phyloP scores from a whole-genome alignment of 2,797 vertebrate species.

The Cryptoprocta ferox region DNA sequence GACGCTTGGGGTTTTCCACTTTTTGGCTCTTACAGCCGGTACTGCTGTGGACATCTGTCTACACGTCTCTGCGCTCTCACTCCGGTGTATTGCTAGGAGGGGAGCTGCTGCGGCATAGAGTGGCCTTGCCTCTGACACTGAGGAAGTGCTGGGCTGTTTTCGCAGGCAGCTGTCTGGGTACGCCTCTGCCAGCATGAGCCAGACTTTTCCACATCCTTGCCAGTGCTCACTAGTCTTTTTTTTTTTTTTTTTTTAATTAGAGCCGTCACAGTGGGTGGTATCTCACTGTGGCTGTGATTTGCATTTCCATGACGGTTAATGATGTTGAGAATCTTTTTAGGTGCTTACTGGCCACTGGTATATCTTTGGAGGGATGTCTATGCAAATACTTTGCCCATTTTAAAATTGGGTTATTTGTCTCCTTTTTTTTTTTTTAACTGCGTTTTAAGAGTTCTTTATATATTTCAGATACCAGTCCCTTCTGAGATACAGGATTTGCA shows the following conservation, averaged over 20 bases:
- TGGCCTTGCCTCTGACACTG: too few relatives aligned
- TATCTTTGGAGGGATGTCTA: background rate
- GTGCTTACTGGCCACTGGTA: background rate
- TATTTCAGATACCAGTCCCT: background rate
- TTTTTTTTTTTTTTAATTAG: background rate
- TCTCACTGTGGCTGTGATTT: background rate
- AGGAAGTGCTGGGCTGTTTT: background rate
- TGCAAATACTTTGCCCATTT: background rate
- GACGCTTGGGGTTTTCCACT: rapidly evolving
- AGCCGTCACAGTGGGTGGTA: rapidly evolving
- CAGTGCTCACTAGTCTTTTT: rapidly evolving
- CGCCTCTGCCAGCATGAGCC: background rate
- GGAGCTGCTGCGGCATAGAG: rapidly evolving
- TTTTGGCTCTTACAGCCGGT: rapidly evolving
- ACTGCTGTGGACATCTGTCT: background rate
- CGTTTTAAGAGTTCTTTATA: background rate
- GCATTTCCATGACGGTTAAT: background rate
- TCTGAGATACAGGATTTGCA: background rate
- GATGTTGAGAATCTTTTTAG: background rate
- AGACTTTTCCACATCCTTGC: background rate
- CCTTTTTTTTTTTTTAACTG: background rate
- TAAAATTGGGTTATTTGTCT: background rate
- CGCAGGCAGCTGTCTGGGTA: background rate
- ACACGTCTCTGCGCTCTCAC: background rate
- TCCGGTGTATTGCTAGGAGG: rapidly evolving